Percentiles rank a stretch among this genome's conserved stretches.
Evolutionary conservation across 2,113 vertebrate genomes (phyloP).

Genomic region (Calidris pygmaea): DNA sequence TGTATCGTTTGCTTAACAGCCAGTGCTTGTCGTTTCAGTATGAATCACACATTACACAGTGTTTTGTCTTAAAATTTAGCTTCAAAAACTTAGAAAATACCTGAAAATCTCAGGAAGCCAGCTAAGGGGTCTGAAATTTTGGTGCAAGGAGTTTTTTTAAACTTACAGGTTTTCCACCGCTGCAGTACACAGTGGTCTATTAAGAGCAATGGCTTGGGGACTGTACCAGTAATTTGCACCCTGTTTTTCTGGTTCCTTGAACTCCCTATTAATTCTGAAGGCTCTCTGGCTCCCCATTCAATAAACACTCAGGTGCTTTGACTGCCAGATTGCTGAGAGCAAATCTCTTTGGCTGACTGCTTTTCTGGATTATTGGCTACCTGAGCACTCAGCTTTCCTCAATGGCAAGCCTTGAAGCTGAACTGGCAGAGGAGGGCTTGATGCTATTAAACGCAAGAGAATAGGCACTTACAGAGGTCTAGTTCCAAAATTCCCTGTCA

Average conservation of each 20-base stretch:
- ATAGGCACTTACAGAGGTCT: background rate
- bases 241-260: background rate
- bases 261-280: background rate
- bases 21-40: background rate
- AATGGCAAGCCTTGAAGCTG: background rate
- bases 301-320: background rate
- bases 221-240: background rate
- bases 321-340: background rate
- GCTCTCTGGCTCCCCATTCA: slow-evolving; percentile 2
- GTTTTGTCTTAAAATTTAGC: background rate
- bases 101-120: background rate
- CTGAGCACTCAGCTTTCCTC: background rate
- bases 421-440: background rate
- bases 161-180: background rate
- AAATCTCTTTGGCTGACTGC: background rate
- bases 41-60: background rate
- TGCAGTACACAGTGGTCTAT: background rate
- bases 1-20: background rate
- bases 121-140: background rate
- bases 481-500: background rate
- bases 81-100: background rate
- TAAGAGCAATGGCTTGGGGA: background rate
- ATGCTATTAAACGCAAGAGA: background rate
- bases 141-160: background rate
- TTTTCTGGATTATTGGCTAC: slow-evolving; percentile 44